These are phyloP conservation scores for Hemistola chrysoprasaria DNA, from an alignment of 2,888 invertebrate species.

Conservation along the genomic window DNA sequence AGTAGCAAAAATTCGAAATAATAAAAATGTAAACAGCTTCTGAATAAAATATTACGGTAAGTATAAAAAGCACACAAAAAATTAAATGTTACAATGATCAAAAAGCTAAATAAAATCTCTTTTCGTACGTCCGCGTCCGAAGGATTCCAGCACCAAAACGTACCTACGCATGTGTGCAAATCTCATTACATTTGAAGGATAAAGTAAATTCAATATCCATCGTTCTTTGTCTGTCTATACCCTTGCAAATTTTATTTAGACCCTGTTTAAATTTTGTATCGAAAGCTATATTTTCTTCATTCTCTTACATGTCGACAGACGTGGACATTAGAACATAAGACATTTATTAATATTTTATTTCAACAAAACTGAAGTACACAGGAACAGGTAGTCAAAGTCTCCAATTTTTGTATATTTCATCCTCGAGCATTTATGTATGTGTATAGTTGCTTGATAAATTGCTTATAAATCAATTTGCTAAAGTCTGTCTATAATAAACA, in stretches of 20 bases:
- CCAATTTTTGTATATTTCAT: too few species aligned
- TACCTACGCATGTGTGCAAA: slow-evolving; percentile 64
- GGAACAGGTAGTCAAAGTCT: too few species aligned
- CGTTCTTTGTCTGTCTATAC: slow-evolving; percentile 52
- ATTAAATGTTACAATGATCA: slow-evolving; percentile 48
- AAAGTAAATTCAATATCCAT: slow-evolving; percentile 69
- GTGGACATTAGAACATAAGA: slow-evolving; percentile 11
- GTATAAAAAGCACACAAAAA: slow-evolving; percentile 11
- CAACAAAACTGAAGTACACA: too few species aligned
- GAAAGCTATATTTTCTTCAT: slow-evolving; percentile 25
- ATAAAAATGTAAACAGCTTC: too few species aligned
- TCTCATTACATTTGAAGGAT: slow-evolving; percentile 68
- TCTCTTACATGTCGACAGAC: too few species aligned
- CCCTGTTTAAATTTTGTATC: slow-evolving; percentile 39
- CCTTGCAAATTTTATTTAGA: slow-evolving; percentile 53
- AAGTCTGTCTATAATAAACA: slow-evolving; percentile 31
- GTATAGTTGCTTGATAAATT: slow-evolving; percentile 13
- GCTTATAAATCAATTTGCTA: slow-evolving; percentile 48
- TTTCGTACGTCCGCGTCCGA: slow-evolving; percentile 34
- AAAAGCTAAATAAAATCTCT: slow-evolving; percentile 54
- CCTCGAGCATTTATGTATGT: too few species aligned
- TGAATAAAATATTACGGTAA: neutral
- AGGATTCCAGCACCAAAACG: slow-evolving; percentile 51
- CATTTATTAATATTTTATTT: too few species aligned
- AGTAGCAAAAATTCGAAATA: too few species aligned